Percentiles rank a stretch among this genome's conserved stretches.
These are phyloP conservation scores for Lobophora halterata DNA, from an alignment of 2,888 invertebrate genomes.

Conservation along the genomic window DNA sequence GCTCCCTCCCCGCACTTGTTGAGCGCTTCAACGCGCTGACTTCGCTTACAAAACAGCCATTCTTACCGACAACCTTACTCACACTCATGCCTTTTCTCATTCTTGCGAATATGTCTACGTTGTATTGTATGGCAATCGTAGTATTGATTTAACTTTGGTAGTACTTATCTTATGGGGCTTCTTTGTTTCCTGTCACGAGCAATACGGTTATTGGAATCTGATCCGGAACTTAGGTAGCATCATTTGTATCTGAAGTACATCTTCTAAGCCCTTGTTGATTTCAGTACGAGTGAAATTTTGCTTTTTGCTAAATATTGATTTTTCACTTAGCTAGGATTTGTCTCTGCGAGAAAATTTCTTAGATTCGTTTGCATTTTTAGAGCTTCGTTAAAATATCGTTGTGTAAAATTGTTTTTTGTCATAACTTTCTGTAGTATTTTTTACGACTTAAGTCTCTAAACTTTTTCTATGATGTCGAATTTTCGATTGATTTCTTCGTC, in stretches of 20 bases:
- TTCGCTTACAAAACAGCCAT: conserved; percentile 32
- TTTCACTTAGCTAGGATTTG: background rate
- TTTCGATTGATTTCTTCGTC: conserved; percentile 29
- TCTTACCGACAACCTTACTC: conserved; percentile 31
- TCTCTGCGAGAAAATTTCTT: background rate
- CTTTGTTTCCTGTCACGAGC: conserved; percentile 11
- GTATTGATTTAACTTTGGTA: conserved; percentile 41
- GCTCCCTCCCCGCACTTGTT: conserved; percentile 70
- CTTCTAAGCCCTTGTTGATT: background rate
- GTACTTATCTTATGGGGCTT: conserved; percentile 10
- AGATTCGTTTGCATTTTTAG: conserved; percentile 12
- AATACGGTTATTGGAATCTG: conserved; percentile 3
- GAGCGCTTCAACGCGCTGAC: conserved; percentile 48
- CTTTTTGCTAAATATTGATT: background rate
- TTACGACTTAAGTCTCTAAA: conserved; percentile 25
- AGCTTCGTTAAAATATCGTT: conserved; percentile 17
- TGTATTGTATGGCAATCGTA: no score
- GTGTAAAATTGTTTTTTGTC: conserved; percentile 8
- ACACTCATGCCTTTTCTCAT: conserved; percentile 45
- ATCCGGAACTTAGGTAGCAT: no score
- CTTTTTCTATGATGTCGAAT: conserved; percentile 30
- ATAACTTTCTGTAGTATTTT: conserved; percentile 12
- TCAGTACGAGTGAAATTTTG: background rate
- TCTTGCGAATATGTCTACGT: conserved; percentile 40
- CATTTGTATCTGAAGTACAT: no score